Evolutionary conservation across 2,113 vertebrate genomes (phyloP).

Genomic region (Amazona guildingii): DNA sequence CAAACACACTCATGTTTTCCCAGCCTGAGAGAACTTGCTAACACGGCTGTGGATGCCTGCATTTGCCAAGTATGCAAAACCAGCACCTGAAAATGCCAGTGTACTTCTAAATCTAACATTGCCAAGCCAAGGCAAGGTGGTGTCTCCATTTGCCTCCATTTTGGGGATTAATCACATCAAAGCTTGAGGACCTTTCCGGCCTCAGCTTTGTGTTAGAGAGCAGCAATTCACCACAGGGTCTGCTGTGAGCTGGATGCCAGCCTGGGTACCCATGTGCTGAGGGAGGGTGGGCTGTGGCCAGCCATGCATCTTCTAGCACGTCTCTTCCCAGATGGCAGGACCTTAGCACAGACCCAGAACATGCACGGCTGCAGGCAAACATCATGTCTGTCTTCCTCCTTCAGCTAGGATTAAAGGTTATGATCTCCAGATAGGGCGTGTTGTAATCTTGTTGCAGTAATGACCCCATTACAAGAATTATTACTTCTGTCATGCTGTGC

Average conservation of each 20-base stretch:
- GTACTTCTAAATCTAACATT: not conserved
- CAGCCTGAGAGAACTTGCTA: accelerated
- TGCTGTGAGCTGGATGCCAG: not conserved
- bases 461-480: not conserved
- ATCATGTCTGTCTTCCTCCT: not conserved
- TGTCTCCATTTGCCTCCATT: not conserved
- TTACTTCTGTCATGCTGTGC: not conserved
- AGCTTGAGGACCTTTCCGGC: not conserved
- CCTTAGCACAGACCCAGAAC: not conserved
- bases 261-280: not conserved
- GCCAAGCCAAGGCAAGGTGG: not conserved
- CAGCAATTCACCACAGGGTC: not conserved
- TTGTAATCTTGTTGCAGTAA: constrained; percentile 20
- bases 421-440: not conserved
- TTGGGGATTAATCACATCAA: not conserved
- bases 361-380: not conserved
- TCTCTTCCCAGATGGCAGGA: not conserved
- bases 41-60: not conserved
- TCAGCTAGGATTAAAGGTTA: not conserved
- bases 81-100: not conserved
- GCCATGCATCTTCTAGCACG: accelerated
- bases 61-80: not conserved
- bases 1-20: not conserved
- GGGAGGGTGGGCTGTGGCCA: not conserved
- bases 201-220: not conserved